Base-by-base conservation (phyloP, 2,888 invertebrate genomes). In the Microplitis manilae region DNA sequence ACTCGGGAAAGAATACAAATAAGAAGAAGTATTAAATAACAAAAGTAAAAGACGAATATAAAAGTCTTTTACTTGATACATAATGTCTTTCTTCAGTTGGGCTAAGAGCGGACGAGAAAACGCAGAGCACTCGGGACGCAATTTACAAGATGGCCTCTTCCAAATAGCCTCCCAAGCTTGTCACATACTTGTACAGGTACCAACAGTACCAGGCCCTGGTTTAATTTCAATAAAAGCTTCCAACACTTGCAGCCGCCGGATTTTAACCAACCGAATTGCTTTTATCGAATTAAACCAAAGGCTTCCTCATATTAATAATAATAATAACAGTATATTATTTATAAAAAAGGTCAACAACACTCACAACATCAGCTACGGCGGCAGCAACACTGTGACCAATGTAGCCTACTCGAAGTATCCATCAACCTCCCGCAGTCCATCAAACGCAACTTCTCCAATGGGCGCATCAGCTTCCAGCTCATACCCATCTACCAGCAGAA, bases 111-210 rank as follows among this genome's bases (percentile, higher is more conserved):
- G 77, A 68, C 79, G 82, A 61, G 84, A 85, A 5, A 82, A 79
- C 72, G 82, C 76, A 50, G 84, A 85, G 73, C 82, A 83, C 73
- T 81, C 82, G 13, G 87, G 88, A 73, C 91, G 93, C 73, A 94
- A 94, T 88, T 89, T 95, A 81, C 94, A 95, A 85, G 95, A 95
- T 85, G 95, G 95, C 6, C 91, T 95, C 50, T 94, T 95, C 86
- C 95, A 95, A 91, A 95, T 95, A 82, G 95, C 94, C 5, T 94
- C 94, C 13, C 95, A 95, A 88, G 95, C 95, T 76, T 95, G 95
- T 86, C 94, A 94, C 87, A 93, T 95, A 81, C 90, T 95, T 79
- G 94, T 95, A 76, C 94, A 95, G 92, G 94, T 94, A 81, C 94
- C 84, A 73, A 39, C 50, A 50, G 13, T 50, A 13, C 50, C 50